Evolutionary conservation across 2,113 vertebrate species (phyloP).

Genomic region (Semicossyphus pulcher): DNA sequence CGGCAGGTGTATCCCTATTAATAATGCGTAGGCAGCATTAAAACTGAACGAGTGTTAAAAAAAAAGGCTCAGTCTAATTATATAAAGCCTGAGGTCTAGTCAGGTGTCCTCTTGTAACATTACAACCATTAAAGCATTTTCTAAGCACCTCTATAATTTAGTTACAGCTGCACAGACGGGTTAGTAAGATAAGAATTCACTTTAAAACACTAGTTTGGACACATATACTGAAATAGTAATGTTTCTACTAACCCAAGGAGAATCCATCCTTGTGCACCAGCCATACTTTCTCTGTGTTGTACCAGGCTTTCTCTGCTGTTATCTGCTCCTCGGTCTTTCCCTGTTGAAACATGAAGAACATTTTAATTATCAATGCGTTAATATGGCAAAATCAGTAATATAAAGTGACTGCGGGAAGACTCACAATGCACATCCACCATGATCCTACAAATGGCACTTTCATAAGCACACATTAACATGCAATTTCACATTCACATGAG

Average conservation of each 20-base stretch:
- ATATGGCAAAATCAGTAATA: background rate
- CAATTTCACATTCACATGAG: background rate
- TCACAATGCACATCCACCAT: background rate
- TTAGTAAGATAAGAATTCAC: background rate
- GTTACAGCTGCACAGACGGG: background rate
- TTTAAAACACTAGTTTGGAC: background rate
- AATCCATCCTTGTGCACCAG: slow-evolving; percentile 97
- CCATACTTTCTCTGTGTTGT: slow-evolving; percentile 95
- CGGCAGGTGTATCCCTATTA: slow-evolving; percentile 31
- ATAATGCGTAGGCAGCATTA: slow-evolving; percentile 36
- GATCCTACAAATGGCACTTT: background rate
- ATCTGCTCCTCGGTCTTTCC: slow-evolving; percentile 95
- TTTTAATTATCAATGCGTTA: too few relatives aligned
- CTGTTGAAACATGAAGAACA: slow-evolving; percentile 77
- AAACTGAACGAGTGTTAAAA: slow-evolving; percentile 35
- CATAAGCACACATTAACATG: background rate
- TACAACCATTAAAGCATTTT: slow-evolving; percentile 33
- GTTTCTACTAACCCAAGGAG: slow-evolving; percentile 87
- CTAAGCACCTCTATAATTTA: background rate
- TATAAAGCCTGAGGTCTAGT: slow-evolving; percentile 1
- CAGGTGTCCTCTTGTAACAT: background rate
- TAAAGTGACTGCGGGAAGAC: too few relatives aligned
- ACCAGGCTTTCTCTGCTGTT: slow-evolving; percentile 91
- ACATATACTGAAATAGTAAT: background rate
- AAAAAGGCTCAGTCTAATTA: slow-evolving; percentile 2